These are phyloP conservation scores for Astyanax mexicanus DNA, from an alignment of 2,797 vertebrate genomes.

Conservation along the genomic window DNA sequence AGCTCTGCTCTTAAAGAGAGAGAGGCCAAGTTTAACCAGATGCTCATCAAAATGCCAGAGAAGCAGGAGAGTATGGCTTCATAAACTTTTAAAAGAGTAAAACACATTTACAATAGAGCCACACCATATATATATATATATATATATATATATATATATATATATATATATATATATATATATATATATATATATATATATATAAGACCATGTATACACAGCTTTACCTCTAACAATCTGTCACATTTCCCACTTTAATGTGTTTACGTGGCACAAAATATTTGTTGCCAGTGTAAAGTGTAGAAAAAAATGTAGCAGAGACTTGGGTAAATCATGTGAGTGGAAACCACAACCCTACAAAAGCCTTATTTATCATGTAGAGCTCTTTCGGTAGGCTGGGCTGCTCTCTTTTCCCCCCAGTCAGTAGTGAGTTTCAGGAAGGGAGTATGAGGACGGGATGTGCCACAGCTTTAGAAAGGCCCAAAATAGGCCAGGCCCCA, in stretches of 20 bases:
- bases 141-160: no score
- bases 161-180: no score
- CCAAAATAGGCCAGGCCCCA: conserved; percentile 58
- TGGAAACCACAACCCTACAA: conserved; percentile 38
- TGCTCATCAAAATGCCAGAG: conserved; percentile 25
- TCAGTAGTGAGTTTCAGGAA: conserved; percentile 26
- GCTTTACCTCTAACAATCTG: neutral
- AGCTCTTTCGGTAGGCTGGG: no score
- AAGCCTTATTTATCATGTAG: neutral
- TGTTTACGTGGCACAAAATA: neutral
- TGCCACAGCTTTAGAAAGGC: conserved; percentile 25
- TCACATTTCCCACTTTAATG: neutral
- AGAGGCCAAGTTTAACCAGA: conserved; percentile 46
- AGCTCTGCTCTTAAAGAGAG: conserved; percentile 71
- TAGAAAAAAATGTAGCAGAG: neutral
- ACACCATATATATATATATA: neutral
- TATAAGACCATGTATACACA: conserved; percentile 4
- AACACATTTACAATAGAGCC: neutral
- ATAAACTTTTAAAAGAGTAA: neutral
- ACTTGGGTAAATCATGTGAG: neutral
- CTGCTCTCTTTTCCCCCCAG: neutral
- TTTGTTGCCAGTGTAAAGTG: neutral
- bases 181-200: neutral
- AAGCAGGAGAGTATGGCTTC: neutral
- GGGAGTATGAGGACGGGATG: conserved; percentile 18